These are phyloP conservation scores for Rhinogobius similis DNA, from an alignment of 2,113 vertebrate species.

Conservation along the genomic window DNA sequence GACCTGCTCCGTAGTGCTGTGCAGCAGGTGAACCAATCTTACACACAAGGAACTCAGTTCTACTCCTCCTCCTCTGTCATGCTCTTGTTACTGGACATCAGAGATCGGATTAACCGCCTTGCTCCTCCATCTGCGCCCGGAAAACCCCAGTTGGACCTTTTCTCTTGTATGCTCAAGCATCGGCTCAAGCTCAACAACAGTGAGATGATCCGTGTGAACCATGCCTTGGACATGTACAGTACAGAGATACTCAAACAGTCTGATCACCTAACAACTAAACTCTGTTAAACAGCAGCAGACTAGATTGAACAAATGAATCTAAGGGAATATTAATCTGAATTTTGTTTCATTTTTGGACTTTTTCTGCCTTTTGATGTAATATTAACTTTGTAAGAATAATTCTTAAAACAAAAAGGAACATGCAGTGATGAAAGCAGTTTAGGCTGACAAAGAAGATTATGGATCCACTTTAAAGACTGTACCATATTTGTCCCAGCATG, in stretches of 20 bases:
- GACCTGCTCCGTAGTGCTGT: conserved; percentile 96
- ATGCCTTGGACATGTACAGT: conserved; percentile 98
- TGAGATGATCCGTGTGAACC: conserved; percentile 97
- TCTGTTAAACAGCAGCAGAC: conserved; percentile 83
- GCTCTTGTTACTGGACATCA: conserved; percentile 95
- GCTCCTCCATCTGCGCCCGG: conserved; percentile 93
- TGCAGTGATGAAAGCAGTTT: conserved; percentile 67
- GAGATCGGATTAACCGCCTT: conserved; percentile 97
- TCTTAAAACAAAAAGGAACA: conserved; percentile 81
- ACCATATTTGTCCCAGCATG: conserved; percentile 90
- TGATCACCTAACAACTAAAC: conserved; percentile 97
- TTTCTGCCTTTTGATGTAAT: conserved; percentile 84
- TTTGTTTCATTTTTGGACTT: conserved; percentile 75
- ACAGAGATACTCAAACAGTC: conserved; percentile 99
- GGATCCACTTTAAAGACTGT: conserved; percentile 77
- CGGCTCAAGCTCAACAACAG: conserved; percentile 98
- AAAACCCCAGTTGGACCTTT: conserved; percentile 97
- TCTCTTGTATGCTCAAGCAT: conserved; percentile 99
- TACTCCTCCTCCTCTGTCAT: conserved; percentile 98
- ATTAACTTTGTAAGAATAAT: conserved; percentile 95
- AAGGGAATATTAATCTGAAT: conserved; percentile 64
- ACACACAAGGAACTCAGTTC: conserved; percentile 95
- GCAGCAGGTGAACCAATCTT: conserved; percentile 98
- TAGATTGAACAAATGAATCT: conserved; percentile 46
- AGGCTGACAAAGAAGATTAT: conserved; percentile 70